Evolutionary conservation across 2,113 vertebrate genomes (phyloP).

Genomic region (Cynocephalus volans): DNA sequence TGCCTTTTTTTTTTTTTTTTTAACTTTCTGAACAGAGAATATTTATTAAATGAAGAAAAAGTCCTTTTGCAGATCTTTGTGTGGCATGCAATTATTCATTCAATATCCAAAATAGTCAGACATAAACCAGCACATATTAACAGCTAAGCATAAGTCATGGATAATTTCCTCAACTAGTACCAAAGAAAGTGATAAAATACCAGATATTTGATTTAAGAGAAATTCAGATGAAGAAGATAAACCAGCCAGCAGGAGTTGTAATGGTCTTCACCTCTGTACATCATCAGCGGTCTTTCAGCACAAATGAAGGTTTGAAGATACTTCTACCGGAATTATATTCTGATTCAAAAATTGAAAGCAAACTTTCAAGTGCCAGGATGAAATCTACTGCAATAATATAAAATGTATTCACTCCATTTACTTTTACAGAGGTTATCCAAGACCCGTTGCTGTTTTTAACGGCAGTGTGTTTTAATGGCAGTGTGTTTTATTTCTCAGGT

Average conservation of each 20-base stretch:
- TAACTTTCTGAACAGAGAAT: background rate
- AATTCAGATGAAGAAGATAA: background rate
- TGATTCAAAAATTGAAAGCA: slow-evolving; percentile 39
- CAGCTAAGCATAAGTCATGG: background rate
- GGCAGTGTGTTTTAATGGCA: background rate
- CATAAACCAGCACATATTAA: background rate
- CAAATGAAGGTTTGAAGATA: background rate
- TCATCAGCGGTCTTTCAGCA: background rate
- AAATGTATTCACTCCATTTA: background rate
- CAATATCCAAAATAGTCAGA: background rate
- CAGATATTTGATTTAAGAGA: slow-evolving; percentile 24
- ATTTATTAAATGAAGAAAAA: slow-evolving; percentile 36
- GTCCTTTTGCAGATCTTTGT: slow-evolving; percentile 7
- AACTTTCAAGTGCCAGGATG: background rate
- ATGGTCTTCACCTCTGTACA: background rate
- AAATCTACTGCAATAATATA: slow-evolving; percentile 14
- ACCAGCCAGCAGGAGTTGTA: background rate
- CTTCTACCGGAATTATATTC: slow-evolving; percentile 21
- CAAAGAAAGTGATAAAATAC: background rate
- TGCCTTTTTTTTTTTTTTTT: background rate
- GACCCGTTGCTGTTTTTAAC: background rate
- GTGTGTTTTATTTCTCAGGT: slow-evolving; percentile 12
- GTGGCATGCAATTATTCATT: background rate
- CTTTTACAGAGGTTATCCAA: slow-evolving; percentile 12
- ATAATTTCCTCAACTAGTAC: background rate